phyloP scores from a whole-genome alignment of 2,113 vertebrate species.

The Acrocephalus kingi region DNA sequence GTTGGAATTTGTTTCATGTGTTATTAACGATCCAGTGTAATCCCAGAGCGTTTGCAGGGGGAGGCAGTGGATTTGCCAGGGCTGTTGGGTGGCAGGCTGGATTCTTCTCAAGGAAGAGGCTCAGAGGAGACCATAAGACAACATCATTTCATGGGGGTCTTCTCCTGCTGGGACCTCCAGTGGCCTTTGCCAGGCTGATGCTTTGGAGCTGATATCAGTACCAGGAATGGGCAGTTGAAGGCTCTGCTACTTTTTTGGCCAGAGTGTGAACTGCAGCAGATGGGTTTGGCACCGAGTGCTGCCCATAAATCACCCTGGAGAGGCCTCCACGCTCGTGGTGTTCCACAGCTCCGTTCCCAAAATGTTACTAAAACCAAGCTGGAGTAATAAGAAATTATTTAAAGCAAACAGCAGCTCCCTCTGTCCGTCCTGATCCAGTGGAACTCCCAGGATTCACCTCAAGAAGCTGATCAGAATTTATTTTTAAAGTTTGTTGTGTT shows the following conservation, averaged over 20 bases:
- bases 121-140: rapidly evolving
- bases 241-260: conserved; percentile 33
- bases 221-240: neutral
- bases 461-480: neutral
- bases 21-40: neutral
- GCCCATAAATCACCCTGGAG: conserved; percentile 27
- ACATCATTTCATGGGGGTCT: neutral
- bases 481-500: neutral
- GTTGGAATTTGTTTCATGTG: neutral
- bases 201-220: neutral
- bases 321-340: neutral
- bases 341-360: neutral
- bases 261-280: neutral
- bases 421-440: rapidly evolving
- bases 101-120: neutral
- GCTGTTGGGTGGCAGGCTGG: rapidly evolving
- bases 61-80: neutral
- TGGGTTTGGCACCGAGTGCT: neutral
- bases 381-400: neutral
- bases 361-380: neutral
- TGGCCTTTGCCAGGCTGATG: neutral
- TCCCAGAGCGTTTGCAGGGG: neutral
- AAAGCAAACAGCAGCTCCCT: neutral
- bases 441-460: neutral
- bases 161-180: neutral